phyloP scores from a whole-genome alignment of 2,113 vertebrate genomes.

The Brachypteracias leptosomus region DNA sequence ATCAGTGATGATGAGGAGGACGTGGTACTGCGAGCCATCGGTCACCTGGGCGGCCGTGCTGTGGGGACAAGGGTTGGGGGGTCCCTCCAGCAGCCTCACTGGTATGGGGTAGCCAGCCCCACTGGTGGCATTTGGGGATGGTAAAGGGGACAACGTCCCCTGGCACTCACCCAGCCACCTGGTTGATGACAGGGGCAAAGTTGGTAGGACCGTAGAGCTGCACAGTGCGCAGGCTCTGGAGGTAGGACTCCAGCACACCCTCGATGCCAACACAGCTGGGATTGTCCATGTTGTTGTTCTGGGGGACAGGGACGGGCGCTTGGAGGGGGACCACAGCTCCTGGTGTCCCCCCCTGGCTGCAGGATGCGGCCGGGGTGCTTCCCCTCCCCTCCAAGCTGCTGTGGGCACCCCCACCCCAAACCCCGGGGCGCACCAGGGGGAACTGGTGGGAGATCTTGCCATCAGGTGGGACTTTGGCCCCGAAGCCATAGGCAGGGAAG shows the following conservation, averaged over 20 bases:
- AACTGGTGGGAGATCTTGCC: slow-evolving; percentile 97
- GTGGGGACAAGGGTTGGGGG: background rate
- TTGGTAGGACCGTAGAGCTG: slow-evolving; percentile 94
- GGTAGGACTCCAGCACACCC: slow-evolving; percentile 91
- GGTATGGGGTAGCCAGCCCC: rapidly evolving
- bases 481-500: slow-evolving; percentile 96
- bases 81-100: background rate
- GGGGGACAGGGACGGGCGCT: background rate
- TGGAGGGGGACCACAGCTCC: background rate
- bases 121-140: background rate
- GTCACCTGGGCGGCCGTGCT: slow-evolving; percentile 89
- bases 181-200: slow-evolving; percentile 92
- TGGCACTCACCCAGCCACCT: slow-evolving; percentile 87
- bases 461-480: slow-evolving; percentile 95
- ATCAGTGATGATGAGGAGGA: slow-evolving; percentile 95
- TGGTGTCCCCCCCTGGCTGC: background rate
- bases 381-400: rapidly evolving
- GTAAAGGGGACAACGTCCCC: background rate
- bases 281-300: slow-evolving; percentile 86
- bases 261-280: slow-evolving; percentile 88
- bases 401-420: background rate
- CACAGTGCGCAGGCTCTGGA: slow-evolving; percentile 89
- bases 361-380: background rate
- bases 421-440: slow-evolving; percentile 82
- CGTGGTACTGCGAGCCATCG: slow-evolving; percentile 95